Conservation (phyloP, 2,797 vertebrate genomes). For the Enteromius thamalakanensis region DNA sequence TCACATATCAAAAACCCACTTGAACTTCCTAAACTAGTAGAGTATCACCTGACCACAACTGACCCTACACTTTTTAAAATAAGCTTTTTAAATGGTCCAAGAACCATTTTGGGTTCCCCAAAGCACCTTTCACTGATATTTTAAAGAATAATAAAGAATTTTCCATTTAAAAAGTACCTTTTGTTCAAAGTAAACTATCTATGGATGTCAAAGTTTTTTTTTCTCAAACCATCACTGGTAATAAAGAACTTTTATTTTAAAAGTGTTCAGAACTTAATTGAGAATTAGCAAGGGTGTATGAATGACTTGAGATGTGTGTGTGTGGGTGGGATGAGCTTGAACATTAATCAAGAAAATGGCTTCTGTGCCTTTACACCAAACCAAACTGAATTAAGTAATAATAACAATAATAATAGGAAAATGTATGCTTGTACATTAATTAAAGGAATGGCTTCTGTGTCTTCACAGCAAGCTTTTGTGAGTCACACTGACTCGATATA, state of each 20-base stretch:
- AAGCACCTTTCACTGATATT: not conserved
- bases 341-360: not conserved
- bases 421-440: not conserved
- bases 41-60: not conserved
- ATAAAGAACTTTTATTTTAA: not conserved
- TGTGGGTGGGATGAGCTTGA: not conserved
- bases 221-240: not conserved
- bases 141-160: not conserved
- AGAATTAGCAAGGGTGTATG: not conserved
- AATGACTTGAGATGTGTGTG: conserved; percentile 4
- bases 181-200: not conserved
- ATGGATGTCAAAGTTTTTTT: not conserved
- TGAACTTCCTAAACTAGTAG: not conserved
- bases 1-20: not conserved
- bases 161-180: not conserved
- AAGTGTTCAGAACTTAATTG: not conserved
- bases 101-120: not conserved
- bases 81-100: not conserved
- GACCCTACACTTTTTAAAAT: not conserved
- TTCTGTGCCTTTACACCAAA: not conserved
- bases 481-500: conserved; percentile 47
- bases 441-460: not conserved
- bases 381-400: not conserved
- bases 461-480: not conserved
- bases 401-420: not conserved